Evolutionary conservation across 2,113 vertebrate species (phyloP).

Genomic region (Mesocricetus auratus): DNA sequence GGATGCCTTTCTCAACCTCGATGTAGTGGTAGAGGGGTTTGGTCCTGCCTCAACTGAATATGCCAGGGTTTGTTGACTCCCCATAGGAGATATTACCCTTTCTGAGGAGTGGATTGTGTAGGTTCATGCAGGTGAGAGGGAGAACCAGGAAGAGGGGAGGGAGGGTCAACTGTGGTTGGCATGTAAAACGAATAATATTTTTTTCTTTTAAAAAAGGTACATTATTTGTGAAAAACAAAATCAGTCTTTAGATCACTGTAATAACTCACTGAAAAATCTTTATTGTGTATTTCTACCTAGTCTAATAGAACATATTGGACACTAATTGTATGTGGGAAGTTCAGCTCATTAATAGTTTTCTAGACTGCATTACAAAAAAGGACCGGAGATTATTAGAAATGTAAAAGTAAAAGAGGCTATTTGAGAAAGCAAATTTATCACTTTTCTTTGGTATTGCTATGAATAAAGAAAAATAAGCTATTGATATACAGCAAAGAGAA

Average conservation of each 20-base stretch:
- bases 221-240: not conserved
- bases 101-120: too few relatives aligned
- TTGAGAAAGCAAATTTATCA: not conserved
- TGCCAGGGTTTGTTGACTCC: too few relatives aligned
- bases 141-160: too few relatives aligned
- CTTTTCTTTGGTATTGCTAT: not conserved
- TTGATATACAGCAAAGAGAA: not conserved
- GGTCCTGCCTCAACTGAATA: too few relatives aligned
- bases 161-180: too few relatives aligned
- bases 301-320: not conserved
- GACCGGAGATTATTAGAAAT: not conserved
- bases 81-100: too few relatives aligned
- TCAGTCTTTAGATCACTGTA: not conserved
- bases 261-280: not conserved
- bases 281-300: not conserved
- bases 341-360: not conserved
- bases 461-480: not conserved
- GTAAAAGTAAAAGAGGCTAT: not conserved
- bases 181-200: too few relatives aligned
- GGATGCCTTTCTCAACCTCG: too few relatives aligned
- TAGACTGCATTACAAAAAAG: not conserved
- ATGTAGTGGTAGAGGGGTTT: too few relatives aligned
- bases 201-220: not conserved
- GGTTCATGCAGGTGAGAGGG: too few relatives aligned
- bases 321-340: not conserved